Percentiles rank a stretch among this genome's conserved stretches.
phyloP scores from a whole-genome alignment of 2,113 vertebrate genomes.

The Myxocyprinus asiaticus region DNA sequence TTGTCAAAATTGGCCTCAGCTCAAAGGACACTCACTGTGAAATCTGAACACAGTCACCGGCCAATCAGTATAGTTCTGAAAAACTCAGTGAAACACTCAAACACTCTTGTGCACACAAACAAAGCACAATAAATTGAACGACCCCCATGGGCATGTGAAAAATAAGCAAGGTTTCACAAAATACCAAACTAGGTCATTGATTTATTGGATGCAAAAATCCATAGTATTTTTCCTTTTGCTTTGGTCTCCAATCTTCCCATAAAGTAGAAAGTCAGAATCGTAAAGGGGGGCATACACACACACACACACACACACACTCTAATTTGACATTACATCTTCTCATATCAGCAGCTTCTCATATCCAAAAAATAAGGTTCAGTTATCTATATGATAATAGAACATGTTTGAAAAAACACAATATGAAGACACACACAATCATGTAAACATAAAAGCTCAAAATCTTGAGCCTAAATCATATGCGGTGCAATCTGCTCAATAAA shows the following conservation, averaged over 20 bases:
- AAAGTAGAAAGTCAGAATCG: slow-evolving; percentile 48
- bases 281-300: slow-evolving; percentile 55
- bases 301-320: slow-evolving; percentile 26
- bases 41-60: not conserved
- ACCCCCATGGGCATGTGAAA: slow-evolving; percentile 40
- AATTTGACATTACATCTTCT: slow-evolving; percentile 59
- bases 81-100: not conserved
- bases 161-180: slow-evolving; percentile 41
- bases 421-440: slow-evolving; percentile 62
- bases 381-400: slow-evolving; percentile 76
- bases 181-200: slow-evolving; percentile 39
- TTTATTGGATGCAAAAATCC: slow-evolving; percentile 47
- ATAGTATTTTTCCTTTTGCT: slow-evolving; percentile 31
- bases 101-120: slow-evolving; percentile 6
- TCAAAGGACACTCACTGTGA: slow-evolving; percentile 9
- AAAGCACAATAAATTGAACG: slow-evolving; percentile 21
- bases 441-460: slow-evolving; percentile 45
- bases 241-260: slow-evolving; percentile 38
- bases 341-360: slow-evolving; percentile 55
- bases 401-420: slow-evolving; percentile 61
- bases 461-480: slow-evolving; percentile 65
- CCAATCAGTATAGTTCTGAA: slow-evolving; percentile 11
- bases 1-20: not conserved
- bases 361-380: slow-evolving; percentile 67
- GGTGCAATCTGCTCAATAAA: slow-evolving; percentile 67